Evolutionary conservation across 1,140 invertebrate genomes (phyloP).

Genomic region (Pseudomyrmex concolor): DNA sequence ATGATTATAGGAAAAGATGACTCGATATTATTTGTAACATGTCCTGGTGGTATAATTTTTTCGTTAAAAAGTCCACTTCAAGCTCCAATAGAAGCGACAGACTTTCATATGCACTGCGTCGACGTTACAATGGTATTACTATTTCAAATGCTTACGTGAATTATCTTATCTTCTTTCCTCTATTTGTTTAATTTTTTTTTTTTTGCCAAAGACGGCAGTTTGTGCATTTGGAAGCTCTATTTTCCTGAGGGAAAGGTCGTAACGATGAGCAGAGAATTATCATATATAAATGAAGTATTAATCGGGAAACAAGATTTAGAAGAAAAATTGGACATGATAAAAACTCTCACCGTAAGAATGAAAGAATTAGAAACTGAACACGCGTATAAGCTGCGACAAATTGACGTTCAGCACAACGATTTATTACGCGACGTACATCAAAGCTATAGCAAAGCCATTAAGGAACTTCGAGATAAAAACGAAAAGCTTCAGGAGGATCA

Average conservation of each 20-base stretch:
- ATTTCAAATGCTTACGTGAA: background rate
- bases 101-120: conserved; percentile 90
- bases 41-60: conserved; percentile 89
- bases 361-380: conserved; percentile 91
- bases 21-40: conserved; percentile 90
- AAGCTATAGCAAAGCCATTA: conserved; percentile 89
- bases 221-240: conserved; percentile 94
- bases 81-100: conserved; percentile 89
- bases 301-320: conserved; percentile 88
- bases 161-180: background rate
- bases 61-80: conserved; percentile 92
- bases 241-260: conserved; percentile 90
- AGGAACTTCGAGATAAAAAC: conserved; percentile 90
- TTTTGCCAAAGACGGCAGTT: conserved; percentile 87
- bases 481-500: conserved; percentile 89
- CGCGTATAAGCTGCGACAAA: conserved; percentile 89
- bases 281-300: conserved; percentile 91
- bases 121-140: conserved; percentile 86
- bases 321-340: conserved; percentile 88
- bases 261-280: conserved; percentile 90
- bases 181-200: background rate
- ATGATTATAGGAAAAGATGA: conserved; percentile 85
- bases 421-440: conserved; percentile 89
- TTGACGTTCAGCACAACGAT: conserved; percentile 87
- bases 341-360: conserved; percentile 88